A percentile compares a stretch with the other conserved stretches of the same genome.
Conservation (phyloP, 1,140 invertebrate species). For the Druon quercuslanigerum region DNA sequence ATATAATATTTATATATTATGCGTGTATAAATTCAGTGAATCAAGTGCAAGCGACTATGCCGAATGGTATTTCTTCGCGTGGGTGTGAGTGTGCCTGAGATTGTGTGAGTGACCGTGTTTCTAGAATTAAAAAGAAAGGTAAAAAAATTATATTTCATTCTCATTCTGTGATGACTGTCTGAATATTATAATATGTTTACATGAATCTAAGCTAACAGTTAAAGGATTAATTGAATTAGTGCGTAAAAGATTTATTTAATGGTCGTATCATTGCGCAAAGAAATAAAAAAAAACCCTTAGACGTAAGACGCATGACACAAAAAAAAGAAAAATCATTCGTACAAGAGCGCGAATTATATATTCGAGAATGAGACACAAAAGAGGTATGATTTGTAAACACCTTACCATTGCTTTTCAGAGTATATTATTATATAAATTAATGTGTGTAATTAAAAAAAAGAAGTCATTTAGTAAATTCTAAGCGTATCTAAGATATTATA, state of each 20-base stretch:
- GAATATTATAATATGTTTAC: slow-evolving; percentile 61
- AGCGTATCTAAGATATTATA: slow-evolving; percentile 47
- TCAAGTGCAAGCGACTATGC: slow-evolving; percentile 47
- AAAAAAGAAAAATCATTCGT: slow-evolving; percentile 35
- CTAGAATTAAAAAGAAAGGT: slow-evolving; percentile 54
- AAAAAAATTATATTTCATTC: slow-evolving; percentile 65
- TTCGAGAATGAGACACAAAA: slow-evolving; percentile 33
- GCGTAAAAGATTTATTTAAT: slow-evolving; percentile 57
- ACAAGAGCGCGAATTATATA: slow-evolving; percentile 41
- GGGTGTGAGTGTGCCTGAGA: slow-evolving; percentile 19
- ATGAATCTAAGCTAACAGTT: slow-evolving; percentile 58
- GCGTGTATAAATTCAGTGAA: slow-evolving; percentile 51
- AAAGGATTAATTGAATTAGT: slow-evolving; percentile 58
- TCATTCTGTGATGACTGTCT: slow-evolving; percentile 72
- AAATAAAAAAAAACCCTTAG: slow-evolving; percentile 37
- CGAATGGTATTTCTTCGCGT: slow-evolving; percentile 32
- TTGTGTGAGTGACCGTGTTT: slow-evolving; percentile 53
- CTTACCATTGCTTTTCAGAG: slow-evolving; percentile 65
- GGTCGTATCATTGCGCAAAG: slow-evolving; percentile 51
- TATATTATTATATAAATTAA: slow-evolving; percentile 68
- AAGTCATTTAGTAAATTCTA: slow-evolving; percentile 65
- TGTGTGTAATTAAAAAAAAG: slow-evolving; percentile 67
- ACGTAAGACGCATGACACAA: slow-evolving; percentile 36
- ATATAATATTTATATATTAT: slow-evolving; percentile 44
- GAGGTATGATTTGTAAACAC: slow-evolving; percentile 64